phyloP scores from a whole-genome alignment of 2,888 invertebrate genomes.

The Megalurothrips usitatus region DNA sequence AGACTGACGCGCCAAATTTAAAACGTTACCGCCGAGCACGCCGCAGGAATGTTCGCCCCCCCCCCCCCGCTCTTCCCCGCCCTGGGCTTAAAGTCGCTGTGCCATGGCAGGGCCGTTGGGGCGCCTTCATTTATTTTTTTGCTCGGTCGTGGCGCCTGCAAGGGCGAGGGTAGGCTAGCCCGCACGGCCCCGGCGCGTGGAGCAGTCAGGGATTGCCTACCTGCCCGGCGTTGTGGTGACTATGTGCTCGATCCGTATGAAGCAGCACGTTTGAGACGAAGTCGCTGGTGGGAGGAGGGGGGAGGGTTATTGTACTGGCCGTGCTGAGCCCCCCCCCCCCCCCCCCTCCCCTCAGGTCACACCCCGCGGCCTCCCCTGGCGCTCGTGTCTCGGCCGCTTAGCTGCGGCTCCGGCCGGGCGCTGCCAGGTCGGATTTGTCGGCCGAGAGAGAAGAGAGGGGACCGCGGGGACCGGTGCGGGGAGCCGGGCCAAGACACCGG shows the following conservation, averaged over 20 bases:
- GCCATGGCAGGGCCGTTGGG: not conserved
- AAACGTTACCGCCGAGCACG: not conserved
- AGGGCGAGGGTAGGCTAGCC: not conserved
- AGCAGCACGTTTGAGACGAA: too few species aligned
- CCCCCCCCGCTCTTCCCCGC: not conserved
- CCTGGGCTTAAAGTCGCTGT: not conserved
- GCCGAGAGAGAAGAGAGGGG: not conserved
- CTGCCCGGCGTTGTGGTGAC: too few species aligned
- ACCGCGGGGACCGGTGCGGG: not conserved
- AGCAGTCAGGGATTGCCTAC: too few species aligned
- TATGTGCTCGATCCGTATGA: too few species aligned
- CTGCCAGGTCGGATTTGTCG: not conserved
- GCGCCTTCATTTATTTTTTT: not conserved
- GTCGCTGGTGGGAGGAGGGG: too few species aligned
- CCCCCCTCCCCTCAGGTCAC: not conserved
- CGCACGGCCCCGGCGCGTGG: too few species aligned
- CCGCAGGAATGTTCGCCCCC: not conserved
- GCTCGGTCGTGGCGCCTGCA: not conserved
- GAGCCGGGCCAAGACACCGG: not conserved
- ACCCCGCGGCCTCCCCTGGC: not conserved
- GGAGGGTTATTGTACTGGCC: too few species aligned
- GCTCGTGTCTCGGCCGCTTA: slow-evolving; percentile 12
- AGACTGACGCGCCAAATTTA: not conserved
- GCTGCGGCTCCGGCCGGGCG: not conserved
- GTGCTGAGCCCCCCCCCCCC: not conserved